Base-by-base conservation (phyloP, 2,113 vertebrate species). In the Syrmaticus mikado region DNA sequence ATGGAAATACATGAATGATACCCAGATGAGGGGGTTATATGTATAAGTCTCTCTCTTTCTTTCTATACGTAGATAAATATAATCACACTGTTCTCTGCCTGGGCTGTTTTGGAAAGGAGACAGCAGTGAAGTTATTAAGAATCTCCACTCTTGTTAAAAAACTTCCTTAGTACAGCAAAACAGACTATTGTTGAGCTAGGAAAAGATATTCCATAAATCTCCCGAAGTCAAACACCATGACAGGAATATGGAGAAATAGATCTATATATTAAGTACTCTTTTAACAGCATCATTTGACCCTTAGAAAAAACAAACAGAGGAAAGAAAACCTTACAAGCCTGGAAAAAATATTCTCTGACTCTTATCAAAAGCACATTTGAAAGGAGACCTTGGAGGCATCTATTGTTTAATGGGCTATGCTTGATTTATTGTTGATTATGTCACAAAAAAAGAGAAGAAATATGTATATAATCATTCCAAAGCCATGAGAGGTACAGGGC, bases 281-380 rank as follows among this genome's bases (percentile, higher is more conserved):
- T 97, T 95, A 96, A 94, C 87, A 90, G 96, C 88, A 94, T 93
- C 94, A 94, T 95, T 95, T 94, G 95, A 97, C 95, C 94, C 92
- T 94, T 96, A 95, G 93, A 85, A 91, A 95, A 97, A 96, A 95
- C 93, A 96, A 96, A 95, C 88, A 94, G 94, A 94, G 94, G 82
- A 90, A 95, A 96, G 96, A 94, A 96, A 96, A 96, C 53, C 76
- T 88, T 92, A 89, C 89, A 93, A 93, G 79, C 57, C 41, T 67
- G 50, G 93, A 84, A 84, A 94, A 94, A 50, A 95, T 87, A 71
- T 65, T 74, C 60, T 78, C 86, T 94, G 91, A 89, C 84, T 95
- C 93, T 97, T 96, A 96, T 97, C 96, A 94, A 96, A 96, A 97
- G 95, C 96, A 97, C 80, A 96, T 97, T 96, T 92, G 62, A 87